Conservation (phyloP, 2,113 vertebrate genomes). For the Capra hircus region DNA sequence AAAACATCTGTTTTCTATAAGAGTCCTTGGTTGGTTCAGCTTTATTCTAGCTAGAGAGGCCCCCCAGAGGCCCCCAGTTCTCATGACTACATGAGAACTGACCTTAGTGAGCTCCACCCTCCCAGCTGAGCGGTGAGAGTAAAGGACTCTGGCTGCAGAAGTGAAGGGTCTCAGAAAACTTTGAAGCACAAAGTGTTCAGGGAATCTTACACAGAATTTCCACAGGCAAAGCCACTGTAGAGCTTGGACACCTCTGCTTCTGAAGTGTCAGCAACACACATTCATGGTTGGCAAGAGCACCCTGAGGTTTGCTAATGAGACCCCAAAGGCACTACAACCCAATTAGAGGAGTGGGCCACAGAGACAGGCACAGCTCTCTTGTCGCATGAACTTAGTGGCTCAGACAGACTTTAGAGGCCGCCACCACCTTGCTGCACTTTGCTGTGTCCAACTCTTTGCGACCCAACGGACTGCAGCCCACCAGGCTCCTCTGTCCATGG, state of each 20-base stretch:
- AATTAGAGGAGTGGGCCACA: background rate
- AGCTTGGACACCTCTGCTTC: background rate
- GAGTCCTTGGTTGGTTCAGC: background rate
- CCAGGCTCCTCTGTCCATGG: background rate
- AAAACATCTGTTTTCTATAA: background rate
- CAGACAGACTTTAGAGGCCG: background rate
- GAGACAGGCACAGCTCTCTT: background rate
- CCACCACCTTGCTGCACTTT: background rate
- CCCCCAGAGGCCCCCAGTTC: too few species aligned
- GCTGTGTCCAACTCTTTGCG: accelerated
- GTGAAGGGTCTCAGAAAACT: background rate
- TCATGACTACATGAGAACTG: background rate
- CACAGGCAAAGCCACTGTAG: background rate
- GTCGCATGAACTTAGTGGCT: background rate
- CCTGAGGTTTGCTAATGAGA: background rate
- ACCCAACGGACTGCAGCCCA: background rate
- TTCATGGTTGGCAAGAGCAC: background rate
- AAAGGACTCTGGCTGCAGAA: background rate
- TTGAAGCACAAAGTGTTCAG: background rate
- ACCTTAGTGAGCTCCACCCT: background rate
- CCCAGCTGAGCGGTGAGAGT: background rate
- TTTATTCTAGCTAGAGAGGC: background rate
- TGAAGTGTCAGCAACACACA: background rate
- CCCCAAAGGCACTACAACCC: background rate
- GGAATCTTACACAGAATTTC: background rate